phyloP scores from a whole-genome alignment of 2,113 vertebrate species.

The Amphiprion percula region DNA sequence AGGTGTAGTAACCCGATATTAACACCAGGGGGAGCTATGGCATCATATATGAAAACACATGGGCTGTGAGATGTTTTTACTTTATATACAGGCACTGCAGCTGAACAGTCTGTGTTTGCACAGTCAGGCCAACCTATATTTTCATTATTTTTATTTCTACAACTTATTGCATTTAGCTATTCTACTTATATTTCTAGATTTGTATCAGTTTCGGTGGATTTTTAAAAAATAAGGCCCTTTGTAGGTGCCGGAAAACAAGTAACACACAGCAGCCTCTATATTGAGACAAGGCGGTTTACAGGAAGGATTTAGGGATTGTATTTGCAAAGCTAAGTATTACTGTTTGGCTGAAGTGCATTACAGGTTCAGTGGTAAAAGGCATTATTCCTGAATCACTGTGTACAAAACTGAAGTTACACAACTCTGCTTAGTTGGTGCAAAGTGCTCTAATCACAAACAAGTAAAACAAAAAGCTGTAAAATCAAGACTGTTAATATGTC shows the following conservation, averaged over 20 bases:
- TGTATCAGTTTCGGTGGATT: neutral
- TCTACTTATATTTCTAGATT: neutral
- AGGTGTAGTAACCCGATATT: neutral
- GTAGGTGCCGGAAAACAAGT: neutral
- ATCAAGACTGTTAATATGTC: too few relatives aligned
- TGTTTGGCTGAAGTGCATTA: too few relatives aligned
- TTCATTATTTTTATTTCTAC: neutral
- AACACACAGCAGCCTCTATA: neutral
- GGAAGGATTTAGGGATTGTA: too few relatives aligned
- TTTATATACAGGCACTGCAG: neutral
- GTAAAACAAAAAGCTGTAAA: neutral
- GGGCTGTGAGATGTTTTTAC: neutral
- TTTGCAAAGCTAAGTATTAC: too few relatives aligned
- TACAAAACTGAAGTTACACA: too few relatives aligned
- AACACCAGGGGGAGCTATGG: slow-evolving; percentile 57
- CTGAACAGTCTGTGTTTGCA: neutral
- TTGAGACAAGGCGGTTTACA: too few relatives aligned
- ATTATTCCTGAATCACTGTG: too few relatives aligned
- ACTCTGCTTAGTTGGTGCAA: neutral
- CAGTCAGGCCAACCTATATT: neutral
- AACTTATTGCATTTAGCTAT: neutral
- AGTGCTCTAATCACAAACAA: neutral
- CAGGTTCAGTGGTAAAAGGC: too few relatives aligned
- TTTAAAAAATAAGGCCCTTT: neutral
- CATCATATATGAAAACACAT: slow-evolving; percentile 3